These are phyloP conservation scores for Gymnothorax reevesii DNA, from an alignment of 2,797 vertebrate species.

Conservation along the genomic window DNA sequence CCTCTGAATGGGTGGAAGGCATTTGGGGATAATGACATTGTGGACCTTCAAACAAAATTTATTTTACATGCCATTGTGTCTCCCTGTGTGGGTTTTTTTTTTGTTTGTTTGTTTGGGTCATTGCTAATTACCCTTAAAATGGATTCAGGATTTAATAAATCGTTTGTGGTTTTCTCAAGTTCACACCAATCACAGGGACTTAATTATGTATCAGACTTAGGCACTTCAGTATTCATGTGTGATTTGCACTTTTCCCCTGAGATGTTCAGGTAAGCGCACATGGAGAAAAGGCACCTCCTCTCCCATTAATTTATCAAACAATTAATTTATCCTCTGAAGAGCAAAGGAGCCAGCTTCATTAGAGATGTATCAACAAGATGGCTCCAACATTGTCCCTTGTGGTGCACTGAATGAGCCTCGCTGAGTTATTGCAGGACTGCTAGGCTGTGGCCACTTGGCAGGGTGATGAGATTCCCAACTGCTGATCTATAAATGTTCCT, in stretches of 20 bases:
- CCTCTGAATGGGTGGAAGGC: no score
- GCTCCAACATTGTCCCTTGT: slow-evolving; percentile 43
- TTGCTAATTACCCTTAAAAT: not conserved
- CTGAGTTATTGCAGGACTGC: slow-evolving; percentile 46
- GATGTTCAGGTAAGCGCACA: not conserved
- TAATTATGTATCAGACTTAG: not conserved
- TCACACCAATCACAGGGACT: not conserved
- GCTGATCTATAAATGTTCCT: slow-evolving; percentile 41
- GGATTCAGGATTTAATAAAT: not conserved
- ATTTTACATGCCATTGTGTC: not conserved
- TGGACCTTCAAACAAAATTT: not conserved
- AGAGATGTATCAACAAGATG: slow-evolving; percentile 45
- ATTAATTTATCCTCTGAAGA: slow-evolving; percentile 47
- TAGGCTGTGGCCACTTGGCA: not conserved
- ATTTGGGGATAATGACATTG: no score
- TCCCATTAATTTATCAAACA: slow-evolving; percentile 3
- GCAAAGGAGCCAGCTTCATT: slow-evolving; percentile 49
- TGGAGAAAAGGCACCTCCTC: not conserved
- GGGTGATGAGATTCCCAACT: slow-evolving; percentile 49
- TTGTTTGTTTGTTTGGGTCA: not conserved
- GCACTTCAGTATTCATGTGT: not conserved
- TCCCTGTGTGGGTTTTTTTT: not conserved
- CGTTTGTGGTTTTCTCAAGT: not conserved
- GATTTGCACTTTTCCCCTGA: not conserved
- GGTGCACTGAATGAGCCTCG: slow-evolving; percentile 34